Base-by-base conservation (phyloP, 1,140 invertebrate species). In the Brachionus sp. region DNA sequence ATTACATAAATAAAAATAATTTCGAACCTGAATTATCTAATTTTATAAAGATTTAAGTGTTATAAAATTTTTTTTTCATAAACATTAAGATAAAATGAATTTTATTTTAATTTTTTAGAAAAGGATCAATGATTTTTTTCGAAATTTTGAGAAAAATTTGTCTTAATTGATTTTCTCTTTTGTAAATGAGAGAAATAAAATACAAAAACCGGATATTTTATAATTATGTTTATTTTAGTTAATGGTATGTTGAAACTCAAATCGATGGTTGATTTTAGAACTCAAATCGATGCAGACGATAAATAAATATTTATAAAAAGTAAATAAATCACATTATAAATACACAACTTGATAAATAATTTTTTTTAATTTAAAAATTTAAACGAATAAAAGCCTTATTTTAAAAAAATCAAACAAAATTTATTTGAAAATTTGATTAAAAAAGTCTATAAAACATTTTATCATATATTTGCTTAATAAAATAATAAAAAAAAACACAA, bases 381-480 rank as follows among this genome's bases (percentile, higher is more conserved):
- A 66, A n/a, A 35, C 9, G 5, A 9, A 57, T 19, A 25, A 53
- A 66, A 33, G 3, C 2, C 12, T 33, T 13, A 9, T 3, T 66
- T 66, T 33, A 33, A 66, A 29, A 66, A 66, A 66, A 2, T 66
- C 16, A 37, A 66, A 66, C 25, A 66, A 66, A 33, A 33, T 66
- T 66, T 33, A 33, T 66, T 66, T 66, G 33, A 37, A 66, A 66
- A 66, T 33, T 66, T 37, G n/a, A 66, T 33, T 33, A 66, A 66
- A 66, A 64, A 66, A 66, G 33, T 66, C 25, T 66, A 66, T 66
- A 66, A 66, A 66, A 66, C 64, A 66, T 37, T 33, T 66, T 66
- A 66, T 66, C 64, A 66, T 57, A 66, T 57, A 57, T 9, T 57
- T 57, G 50, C 16, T 33, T 66, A n/a, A 37, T n/a, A 35, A 37